Percentiles rank a stretch among this genome's conserved stretches.
These are phyloP conservation scores for Microchirus variegatus DNA, from an alignment of 2,797 vertebrate species.

Conservation along the genomic window DNA sequence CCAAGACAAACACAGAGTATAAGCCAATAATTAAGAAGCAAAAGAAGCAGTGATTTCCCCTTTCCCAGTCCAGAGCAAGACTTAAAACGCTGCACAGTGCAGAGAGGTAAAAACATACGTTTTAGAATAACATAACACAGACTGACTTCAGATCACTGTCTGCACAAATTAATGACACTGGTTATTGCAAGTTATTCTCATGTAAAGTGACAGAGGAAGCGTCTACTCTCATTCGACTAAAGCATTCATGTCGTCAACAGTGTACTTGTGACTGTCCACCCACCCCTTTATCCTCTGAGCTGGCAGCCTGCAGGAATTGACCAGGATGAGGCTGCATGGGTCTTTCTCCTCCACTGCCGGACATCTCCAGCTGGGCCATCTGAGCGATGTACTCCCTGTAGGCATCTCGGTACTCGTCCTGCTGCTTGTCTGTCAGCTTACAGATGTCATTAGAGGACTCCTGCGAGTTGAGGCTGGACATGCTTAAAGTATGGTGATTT, in stretches of 20 bases:
- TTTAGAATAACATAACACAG: conserved; percentile 4
- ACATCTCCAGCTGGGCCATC: conserved; percentile 93
- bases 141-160: conserved; percentile 13
- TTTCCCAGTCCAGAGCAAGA: conserved; percentile 31
- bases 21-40: conserved; percentile 52
- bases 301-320: conserved; percentile 81
- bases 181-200: conserved; percentile 5
- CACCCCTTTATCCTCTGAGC: conserved; percentile 86
- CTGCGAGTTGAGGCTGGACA: conserved; percentile 98
- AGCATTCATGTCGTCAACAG: conserved; percentile 16
- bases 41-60: conserved; percentile 37
- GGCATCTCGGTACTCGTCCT: conserved; percentile 94
- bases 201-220: conserved; percentile 2
- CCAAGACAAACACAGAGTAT: conserved; percentile 60
- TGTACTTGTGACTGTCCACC: conserved; percentile 46
- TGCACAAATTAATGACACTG: conserved; percentile 1
- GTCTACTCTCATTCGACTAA: conserved; percentile 3
- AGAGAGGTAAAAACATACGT: conserved; percentile 24
- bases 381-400: conserved; percentile 97
- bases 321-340: conserved; percentile 86
- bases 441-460: conserved; percentile 97
- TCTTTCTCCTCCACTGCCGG: conserved; percentile 82
- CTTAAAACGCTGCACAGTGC: neutral
- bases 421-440: conserved; percentile 97
- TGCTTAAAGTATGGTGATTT: conserved; percentile 89